Conservation (phyloP, 1,140 invertebrate genomes). For the Dreissena rostriformis region DNA sequence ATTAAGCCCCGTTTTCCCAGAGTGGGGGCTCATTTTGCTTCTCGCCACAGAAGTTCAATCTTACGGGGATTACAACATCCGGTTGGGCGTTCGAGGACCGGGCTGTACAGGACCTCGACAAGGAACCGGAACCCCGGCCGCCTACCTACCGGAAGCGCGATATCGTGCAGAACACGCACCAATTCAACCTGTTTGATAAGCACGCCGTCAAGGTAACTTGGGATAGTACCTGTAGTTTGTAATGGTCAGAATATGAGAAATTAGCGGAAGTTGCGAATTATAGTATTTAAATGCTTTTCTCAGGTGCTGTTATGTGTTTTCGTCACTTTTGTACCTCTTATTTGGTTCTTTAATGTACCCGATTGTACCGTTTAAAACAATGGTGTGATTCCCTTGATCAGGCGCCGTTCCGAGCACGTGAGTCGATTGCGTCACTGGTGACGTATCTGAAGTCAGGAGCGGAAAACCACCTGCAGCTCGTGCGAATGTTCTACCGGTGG, state of each 20-base stretch:
- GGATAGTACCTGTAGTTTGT: not conserved
- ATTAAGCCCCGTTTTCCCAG: not conserved
- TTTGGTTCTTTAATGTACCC: not conserved
- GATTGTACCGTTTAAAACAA: not conserved
- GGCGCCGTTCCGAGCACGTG: constrained; percentile 14
- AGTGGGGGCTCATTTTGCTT: not conserved
- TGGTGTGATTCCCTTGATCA: not conserved
- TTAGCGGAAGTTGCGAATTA: too few relatives aligned
- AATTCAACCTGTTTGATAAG: constrained; percentile 50
- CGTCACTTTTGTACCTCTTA: not conserved
- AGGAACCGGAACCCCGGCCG: constrained; percentile 31
- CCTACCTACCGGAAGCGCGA: constrained; percentile 51
- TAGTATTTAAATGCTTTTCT: too few relatives aligned
- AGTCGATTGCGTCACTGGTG: constrained; percentile 22
- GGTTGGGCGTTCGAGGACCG: constrained; percentile 41
- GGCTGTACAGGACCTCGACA: constrained; percentile 9
- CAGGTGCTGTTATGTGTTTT: not conserved
- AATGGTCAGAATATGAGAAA: not conserved
- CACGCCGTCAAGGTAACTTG: constrained; percentile 43
- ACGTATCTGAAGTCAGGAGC: constrained; percentile 29
- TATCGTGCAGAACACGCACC: constrained; percentile 37
- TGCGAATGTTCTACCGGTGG: constrained; percentile 53
- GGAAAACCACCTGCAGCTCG: constrained; percentile 47
- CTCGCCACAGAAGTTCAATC: constrained; percentile 33
- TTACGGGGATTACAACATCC: constrained; percentile 16